A percentile compares a stretch with the other conserved stretches of the same genome.
Conservation (phyloP, 2,888 invertebrate species). For the Oscheius sp. region DNA sequence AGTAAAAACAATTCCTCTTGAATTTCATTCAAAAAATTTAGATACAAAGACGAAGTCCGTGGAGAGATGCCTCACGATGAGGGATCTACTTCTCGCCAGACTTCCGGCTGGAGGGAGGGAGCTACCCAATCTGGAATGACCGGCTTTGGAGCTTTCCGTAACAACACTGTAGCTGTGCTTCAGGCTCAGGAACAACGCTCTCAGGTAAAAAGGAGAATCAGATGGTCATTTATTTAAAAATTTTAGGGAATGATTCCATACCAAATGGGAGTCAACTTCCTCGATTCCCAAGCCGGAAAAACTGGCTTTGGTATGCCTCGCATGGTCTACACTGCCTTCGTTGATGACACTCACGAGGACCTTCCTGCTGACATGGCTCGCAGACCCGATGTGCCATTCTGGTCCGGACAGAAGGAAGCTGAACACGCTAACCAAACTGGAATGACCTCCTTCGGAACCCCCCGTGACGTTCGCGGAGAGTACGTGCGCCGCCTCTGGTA, state of each 20-base stretch:
- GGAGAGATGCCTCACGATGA: slow-evolving; percentile 71
- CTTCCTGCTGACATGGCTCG: slow-evolving; percentile 69
- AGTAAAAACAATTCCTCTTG: slow-evolving; percentile 42
- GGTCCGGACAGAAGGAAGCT: slow-evolving; percentile 68
- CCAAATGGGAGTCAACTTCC: slow-evolving; percentile 75
- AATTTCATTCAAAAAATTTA: slow-evolving; percentile 5
- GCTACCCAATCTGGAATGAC: slow-evolving; percentile 69
- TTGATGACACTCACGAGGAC: slow-evolving; percentile 70
- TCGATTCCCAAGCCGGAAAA: slow-evolving; percentile 74
- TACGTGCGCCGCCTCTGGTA: slow-evolving; percentile 66
- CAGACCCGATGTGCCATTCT: slow-evolving; percentile 70
- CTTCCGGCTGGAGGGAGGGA: slow-evolving; percentile 70
- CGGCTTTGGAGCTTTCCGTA: slow-evolving; percentile 70
- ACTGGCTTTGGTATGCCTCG: slow-evolving; percentile 74
- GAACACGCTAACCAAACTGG: slow-evolving; percentile 69
- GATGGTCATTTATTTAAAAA: background rate
- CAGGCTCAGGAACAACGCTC: slow-evolving; percentile 68
- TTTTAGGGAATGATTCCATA: slow-evolving; percentile 72
- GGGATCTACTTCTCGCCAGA: slow-evolving; percentile 66
- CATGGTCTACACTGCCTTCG: slow-evolving; percentile 64
- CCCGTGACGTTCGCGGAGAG: slow-evolving; percentile 70
- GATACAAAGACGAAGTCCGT: slow-evolving; percentile 66
- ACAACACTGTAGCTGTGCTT: slow-evolving; percentile 64
- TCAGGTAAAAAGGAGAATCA: slow-evolving; percentile 40
- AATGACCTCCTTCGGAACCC: slow-evolving; percentile 70